Base-by-base conservation (phyloP, 2,797 vertebrate species). In the Acanthopagrus latus region DNA sequence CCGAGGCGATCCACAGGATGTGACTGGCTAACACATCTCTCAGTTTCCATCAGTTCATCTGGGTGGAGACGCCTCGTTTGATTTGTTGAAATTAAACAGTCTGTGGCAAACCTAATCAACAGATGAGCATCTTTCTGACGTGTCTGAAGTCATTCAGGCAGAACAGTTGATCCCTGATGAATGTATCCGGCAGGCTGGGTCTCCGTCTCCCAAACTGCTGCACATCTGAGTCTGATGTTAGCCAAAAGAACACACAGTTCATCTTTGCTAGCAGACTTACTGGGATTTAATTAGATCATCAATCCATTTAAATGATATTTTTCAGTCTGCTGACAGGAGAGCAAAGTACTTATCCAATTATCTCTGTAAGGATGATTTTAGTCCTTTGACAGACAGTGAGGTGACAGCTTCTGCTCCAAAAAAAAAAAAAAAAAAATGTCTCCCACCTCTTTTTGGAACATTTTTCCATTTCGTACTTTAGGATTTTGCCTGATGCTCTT, bases 281-380 rank as follows among this genome's bases (percentile, higher is more conserved):
- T 67, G 51, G 47, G 48, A 76, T 77, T 82, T 74, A 71, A 82
- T 88, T 64, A 72, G 60, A 80, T 84, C 64, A 69, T 81, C 70
- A 75, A 27, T 75, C 66, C 47, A 52, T 80, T 78, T 56, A 8
- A 71, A 71, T 55, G 0, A 7, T 43, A 60, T 67, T 56, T n/a
- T 71, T 52, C 54, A 69, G 29, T 55, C 44, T n/a, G 68, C 23
- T 65, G 81, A 81, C 62, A 71, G 51, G 25, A 78, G 29, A 71
- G 62, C 18, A 57, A 74, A 81, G 59, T 29, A 59, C 64, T 80
- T 83, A 83, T 72, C 59, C 74, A 81, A 85, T 89, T 88, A 89
- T 83, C 50, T 83, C 68, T 33, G 55, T 74, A 3, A 57, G 47
- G 50, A 47, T 67, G 71, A 72, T 71, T 76, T 67, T 16, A 43